A percentile compares a stretch with the other conserved stretches of the same genome.
Conservation (phyloP, 2,113 vertebrate species). For the Perca flavescens region DNA sequence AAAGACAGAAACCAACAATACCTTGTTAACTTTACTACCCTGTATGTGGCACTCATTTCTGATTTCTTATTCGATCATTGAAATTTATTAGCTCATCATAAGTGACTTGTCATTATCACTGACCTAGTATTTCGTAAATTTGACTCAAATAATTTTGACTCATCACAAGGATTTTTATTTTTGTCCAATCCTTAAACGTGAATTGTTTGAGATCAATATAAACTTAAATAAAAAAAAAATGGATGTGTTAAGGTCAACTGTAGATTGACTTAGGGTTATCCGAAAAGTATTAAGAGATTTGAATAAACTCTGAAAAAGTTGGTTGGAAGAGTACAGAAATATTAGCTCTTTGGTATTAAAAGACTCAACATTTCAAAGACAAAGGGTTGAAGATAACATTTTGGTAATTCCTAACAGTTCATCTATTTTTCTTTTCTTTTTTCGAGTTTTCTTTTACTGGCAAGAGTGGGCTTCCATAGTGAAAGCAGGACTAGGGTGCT, state of each 20-base stretch:
- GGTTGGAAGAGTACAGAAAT: background rate
- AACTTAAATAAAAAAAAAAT: background rate
- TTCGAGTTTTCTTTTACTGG: background rate
- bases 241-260: background rate
- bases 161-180: background rate
- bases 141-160: too few relatives aligned
- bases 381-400: background rate
- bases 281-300: background rate
- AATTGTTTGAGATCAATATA: background rate
- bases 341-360: background rate
- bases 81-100: background rate
- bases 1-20: background rate
- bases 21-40: background rate
- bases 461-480: background rate
- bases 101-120: too few relatives aligned
- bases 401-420: background rate
- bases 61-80: background rate
- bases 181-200: background rate
- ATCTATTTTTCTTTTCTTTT: background rate
- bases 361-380: background rate
- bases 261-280: background rate
- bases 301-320: background rate
- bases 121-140: too few relatives aligned
- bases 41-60: background rate
- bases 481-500: background rate